Conservation (phyloP, 2,888 invertebrate genomes). For the Trachelus stipa region DNA sequence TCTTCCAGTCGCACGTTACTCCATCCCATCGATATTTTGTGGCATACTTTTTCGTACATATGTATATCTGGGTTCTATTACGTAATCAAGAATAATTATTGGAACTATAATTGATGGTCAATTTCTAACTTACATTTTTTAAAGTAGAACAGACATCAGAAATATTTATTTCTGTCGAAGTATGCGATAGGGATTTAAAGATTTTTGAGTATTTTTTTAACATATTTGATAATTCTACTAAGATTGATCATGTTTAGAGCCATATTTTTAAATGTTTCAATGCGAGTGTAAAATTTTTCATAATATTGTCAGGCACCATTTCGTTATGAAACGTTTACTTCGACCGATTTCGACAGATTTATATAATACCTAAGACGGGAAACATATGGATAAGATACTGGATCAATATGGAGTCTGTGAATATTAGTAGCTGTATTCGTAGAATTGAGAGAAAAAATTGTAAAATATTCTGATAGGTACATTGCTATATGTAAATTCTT, state of each 20-base stretch:
- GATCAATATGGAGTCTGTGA: not conserved
- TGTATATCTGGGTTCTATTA: too few species aligned
- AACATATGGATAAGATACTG: not conserved
- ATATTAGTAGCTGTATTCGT: not conserved
- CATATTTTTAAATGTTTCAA: too few species aligned
- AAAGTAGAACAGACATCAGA: too few species aligned
- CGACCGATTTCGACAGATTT: not conserved
- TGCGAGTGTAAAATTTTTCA: not conserved
- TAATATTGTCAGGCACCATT: not conserved
- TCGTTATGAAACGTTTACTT: not conserved
- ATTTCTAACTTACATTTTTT: too few species aligned
- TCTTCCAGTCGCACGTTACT: not conserved
- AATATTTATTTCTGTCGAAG: too few species aligned
- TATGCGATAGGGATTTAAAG: too few species aligned
- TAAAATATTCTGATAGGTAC: not conserved
- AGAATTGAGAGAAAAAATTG: not conserved
- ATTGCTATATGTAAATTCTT: not conserved
- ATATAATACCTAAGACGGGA: not conserved
- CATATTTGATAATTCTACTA: too few species aligned
- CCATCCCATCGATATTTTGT: not conserved
- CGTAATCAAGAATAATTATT: too few species aligned
- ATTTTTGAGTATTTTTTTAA: too few species aligned
- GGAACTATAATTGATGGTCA: too few species aligned
- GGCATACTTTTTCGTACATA: not conserved
- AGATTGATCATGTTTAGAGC: too few species aligned